Base-by-base conservation (phyloP, 2,113 vertebrate genomes). In the Trichomycterus rosablanca region DNA sequence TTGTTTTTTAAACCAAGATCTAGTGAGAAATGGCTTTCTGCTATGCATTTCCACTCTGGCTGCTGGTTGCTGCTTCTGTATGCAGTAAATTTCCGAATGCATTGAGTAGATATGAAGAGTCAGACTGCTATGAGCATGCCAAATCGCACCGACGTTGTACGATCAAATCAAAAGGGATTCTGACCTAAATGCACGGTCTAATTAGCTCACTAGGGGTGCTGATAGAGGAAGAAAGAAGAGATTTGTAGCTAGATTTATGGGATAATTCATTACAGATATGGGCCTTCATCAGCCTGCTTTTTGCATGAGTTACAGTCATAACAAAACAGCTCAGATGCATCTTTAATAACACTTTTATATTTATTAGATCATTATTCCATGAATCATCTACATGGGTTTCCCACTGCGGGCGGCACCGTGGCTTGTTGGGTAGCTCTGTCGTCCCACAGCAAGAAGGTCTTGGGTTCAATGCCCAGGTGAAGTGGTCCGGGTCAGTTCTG, bases 21-120 rank as follows among this genome's bases (percentile, higher is more conserved):
- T 26, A 71, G 42, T 39, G 42, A 66, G 59, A 52, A 51, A 67
- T 45, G 11, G 39, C 49, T 53, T 54, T 43, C 39, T 54, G 50
- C 7, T 32, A 34, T 61, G 48, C 52, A 42, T 16, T 44, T 45
- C 20, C 35, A 37, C 64, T 52, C 55, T 59, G 39, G 39, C 44
- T 62, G 12, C 35, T 42, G 15, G 28, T 30, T 39, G 52, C 45
- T 51, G 52, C 24, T 40, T 63, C 28, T 9, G 14, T 5, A 2
- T 43, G 35, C 45, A 9, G 14, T 16, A 34, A 63, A 9, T 15
- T 8, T 45, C 40, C 5, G 39, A 28, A 35, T 45, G 61, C 50
- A 35, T 49, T 61, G 50, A 61, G 45, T n/a, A 22, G 49, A 63
- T 45, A 53, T 45, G 50, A 63, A 12, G 34, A 28, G 46, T 11